Evolutionary conservation across 2,113 vertebrate species (phyloP).

Genomic region (Amphiprion percula): DNA sequence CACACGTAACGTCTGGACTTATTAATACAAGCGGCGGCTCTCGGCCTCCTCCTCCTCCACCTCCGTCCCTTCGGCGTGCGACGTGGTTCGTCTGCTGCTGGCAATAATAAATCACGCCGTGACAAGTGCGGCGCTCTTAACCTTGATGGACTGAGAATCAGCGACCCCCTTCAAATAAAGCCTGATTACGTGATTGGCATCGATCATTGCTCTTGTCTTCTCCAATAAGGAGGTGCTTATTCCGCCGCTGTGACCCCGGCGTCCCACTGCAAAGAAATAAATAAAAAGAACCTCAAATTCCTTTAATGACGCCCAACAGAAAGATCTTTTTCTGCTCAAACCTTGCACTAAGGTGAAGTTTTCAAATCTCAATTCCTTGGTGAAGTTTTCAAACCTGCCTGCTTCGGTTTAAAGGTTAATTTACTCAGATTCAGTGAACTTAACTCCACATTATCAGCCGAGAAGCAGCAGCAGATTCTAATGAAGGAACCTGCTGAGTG

Average conservation of each 20-base stretch:
- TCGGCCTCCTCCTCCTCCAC: not conserved
- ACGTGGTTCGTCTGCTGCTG: slow-evolving; percentile 72
- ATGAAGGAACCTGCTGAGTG: not conserved
- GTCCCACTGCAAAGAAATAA: slow-evolving; percentile 43
- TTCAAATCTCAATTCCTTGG: not conserved
- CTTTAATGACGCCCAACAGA: slow-evolving; percentile 25
- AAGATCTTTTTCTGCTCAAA: not conserved
- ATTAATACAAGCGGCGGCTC: slow-evolving; percentile 73
- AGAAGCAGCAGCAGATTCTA: not conserved
- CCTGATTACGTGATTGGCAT: slow-evolving; percentile 80
- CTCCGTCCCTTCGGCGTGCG: slow-evolving; percentile 46
- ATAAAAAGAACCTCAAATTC: slow-evolving; percentile 45
- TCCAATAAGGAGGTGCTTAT: slow-evolving; percentile 74
- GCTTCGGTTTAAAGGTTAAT: not conserved
- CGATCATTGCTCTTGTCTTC: slow-evolving; percentile 79
- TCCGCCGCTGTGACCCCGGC: slow-evolving; percentile 59
- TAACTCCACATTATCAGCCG: not conserved
- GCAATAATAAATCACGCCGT: slow-evolving; percentile 84
- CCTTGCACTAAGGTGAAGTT: not conserved
- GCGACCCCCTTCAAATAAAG: slow-evolving; percentile 81
- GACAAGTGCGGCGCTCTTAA: slow-evolving; percentile 84
- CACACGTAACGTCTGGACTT: slow-evolving; percentile 84
- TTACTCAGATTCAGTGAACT: no score
- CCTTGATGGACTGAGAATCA: slow-evolving; percentile 82
- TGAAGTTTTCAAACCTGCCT: not conserved